Evolutionary conservation across 2,113 vertebrate species (phyloP), one percentile per base, ranked within the genome.

Genomic region (Myrmecophaga tridactyla): DNA sequence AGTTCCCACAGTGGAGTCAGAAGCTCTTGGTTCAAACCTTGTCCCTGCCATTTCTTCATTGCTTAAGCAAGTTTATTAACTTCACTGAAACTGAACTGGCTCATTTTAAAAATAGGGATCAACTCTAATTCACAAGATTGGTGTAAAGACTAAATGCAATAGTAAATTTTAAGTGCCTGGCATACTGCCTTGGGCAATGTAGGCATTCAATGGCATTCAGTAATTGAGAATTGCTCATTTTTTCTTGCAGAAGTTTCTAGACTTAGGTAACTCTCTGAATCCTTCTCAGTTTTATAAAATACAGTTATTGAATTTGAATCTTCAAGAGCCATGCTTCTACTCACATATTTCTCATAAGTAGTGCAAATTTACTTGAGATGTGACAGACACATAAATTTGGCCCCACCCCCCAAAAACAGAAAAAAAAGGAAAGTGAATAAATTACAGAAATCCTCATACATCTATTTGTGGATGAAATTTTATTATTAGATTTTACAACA

Each of bases 281-380:
- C 77, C 51, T 92, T 80, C 87, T 82, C 36, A 93, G 41, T 65
- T 95, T 93, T 95, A 92, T 86, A 96, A 97, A 97, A 97, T 78
- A 86, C 83, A 95, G n/a, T 94, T 96, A 90, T 36, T 87, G 53
- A 41, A 78, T 95, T 81, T 67, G 86, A 92, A 67, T 75, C 34
- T 86, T 84, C 56, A 87, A 96, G 88, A 96, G 31, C 27, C 86
- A 51, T 21, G 92, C 82, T 94, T 96, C 78, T 78, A 58, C 77
- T 96, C 65, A 51, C 77, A 82, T 34, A 81, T n/a, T 73, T 75
- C 89, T 96, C 34, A 67, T 48, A 82, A 93, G 84, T 60, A 41
- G 43, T 94, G n/a, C 51, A 84, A 25, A 95, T 85, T 62, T 41
- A 86, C 82, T n/a, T 48, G 90, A 43, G 83, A 84, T 86, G 36